Conservation (phyloP, 2,888 invertebrate species). For the Epistrophe grossulariae region DNA sequence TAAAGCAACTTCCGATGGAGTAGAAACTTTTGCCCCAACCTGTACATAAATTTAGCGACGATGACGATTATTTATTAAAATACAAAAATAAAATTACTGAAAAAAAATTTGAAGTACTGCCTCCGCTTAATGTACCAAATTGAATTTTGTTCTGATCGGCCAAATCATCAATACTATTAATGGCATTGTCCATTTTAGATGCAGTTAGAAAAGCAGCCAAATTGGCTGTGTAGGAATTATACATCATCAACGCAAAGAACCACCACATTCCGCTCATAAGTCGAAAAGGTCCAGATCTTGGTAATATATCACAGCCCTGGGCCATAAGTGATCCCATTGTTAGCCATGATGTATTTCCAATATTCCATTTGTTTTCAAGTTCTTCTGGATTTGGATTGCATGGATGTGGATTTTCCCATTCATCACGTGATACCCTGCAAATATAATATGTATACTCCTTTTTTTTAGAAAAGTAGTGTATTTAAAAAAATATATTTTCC, state of each 20-base stretch:
- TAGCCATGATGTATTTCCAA: conserved; percentile 96
- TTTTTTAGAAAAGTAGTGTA: neutral
- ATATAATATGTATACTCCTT: neutral
- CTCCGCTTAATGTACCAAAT: conserved; percentile 94
- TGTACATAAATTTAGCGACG: too few species aligned
- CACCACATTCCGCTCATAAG: conserved; percentile 92
- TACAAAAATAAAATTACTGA: conserved; percentile 85
- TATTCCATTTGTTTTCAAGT: conserved; percentile 94
- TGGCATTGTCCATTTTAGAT: conserved; percentile 94
- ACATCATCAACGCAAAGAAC: conserved; percentile 93
- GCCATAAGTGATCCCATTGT: conserved; percentile 97
- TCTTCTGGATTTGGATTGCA: conserved; percentile 93
- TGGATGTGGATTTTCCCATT: conserved; percentile 97
- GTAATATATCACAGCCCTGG: conserved; percentile 96
- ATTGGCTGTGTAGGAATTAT: conserved; percentile 96
- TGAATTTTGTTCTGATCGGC: conserved; percentile 96
- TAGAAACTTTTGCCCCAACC: too few species aligned
- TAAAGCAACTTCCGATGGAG: too few species aligned
- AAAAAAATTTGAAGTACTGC: conserved; percentile 96
- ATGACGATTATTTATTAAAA: neutral
- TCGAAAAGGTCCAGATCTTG: conserved; percentile 92
- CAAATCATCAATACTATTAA: conserved; percentile 95
- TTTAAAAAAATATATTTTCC: neutral
- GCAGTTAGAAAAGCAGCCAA: conserved; percentile 96
- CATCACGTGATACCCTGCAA: conserved; percentile 91